phyloP scores from a whole-genome alignment of 2,797 vertebrate species.

The Catharus ustulatus region DNA sequence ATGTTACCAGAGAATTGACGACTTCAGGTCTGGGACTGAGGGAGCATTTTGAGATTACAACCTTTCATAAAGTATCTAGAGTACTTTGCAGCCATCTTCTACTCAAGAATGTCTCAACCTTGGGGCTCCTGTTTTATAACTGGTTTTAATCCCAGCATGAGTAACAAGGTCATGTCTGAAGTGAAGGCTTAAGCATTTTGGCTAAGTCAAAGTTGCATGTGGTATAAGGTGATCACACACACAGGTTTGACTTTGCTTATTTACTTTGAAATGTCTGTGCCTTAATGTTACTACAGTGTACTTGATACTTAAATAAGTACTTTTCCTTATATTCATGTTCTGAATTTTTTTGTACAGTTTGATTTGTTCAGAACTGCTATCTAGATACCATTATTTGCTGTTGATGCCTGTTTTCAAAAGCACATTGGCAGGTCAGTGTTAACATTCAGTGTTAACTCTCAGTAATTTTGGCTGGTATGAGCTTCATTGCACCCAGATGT shows the following conservation, averaged over 20 bases:
- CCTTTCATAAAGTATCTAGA: background rate
- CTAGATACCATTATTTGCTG: background rate
- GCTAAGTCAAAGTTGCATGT: background rate
- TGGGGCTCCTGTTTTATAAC: background rate
- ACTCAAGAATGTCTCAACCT: background rate
- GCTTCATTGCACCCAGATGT: background rate
- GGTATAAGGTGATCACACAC: background rate
- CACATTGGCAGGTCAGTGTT: background rate
- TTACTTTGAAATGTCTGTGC: background rate
- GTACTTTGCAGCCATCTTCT: background rate
- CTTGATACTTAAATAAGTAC: background rate
- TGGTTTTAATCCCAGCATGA: background rate
- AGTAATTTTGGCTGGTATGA: background rate
- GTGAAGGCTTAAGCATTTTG: background rate
- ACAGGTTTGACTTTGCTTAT: background rate
- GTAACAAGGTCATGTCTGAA: background rate
- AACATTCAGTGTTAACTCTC: background rate
- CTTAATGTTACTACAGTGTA: background rate
- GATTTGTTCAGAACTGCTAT: background rate
- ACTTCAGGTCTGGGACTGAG: background rate
- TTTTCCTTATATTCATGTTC: background rate
- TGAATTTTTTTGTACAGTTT: background rate
- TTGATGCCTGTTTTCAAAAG: background rate
- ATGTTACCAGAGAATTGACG: background rate
- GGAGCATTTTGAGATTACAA: background rate